phyloP scores from a whole-genome alignment of 2,797 vertebrate genomes.

The Tiaroga cobitis region DNA sequence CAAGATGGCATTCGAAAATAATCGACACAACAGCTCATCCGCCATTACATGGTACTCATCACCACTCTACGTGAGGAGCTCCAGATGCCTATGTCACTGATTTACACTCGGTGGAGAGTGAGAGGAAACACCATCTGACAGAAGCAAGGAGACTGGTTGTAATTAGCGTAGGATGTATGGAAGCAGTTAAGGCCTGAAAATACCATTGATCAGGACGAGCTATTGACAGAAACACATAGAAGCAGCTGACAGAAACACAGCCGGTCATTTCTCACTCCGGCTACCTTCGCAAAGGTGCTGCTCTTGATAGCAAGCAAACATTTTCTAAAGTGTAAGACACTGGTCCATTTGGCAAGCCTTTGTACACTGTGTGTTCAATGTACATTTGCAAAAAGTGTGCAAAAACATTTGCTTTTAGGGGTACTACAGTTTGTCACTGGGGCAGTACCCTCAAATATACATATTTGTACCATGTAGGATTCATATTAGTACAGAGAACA shows the following conservation, averaged over 20 bases:
- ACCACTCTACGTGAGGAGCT: slow-evolving; percentile 31
- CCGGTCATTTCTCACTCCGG: slow-evolving; percentile 52
- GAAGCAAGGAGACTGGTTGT: slow-evolving; percentile 59
- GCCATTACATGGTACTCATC: slow-evolving; percentile 29
- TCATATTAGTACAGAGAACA: not conserved
- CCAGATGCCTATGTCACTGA: slow-evolving; percentile 48
- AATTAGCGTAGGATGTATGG: slow-evolving; percentile 70
- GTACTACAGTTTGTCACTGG: not conserved
- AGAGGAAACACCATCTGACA: slow-evolving; percentile 50
- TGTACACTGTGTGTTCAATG: slow-evolving; percentile 23
- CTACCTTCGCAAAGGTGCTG: slow-evolving; percentile 33
- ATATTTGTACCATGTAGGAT: not conserved
- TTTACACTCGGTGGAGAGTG: slow-evolving; percentile 53
- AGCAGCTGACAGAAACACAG: slow-evolving; percentile 59
- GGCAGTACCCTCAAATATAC: not conserved
- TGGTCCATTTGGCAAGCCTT: slow-evolving; percentile 33
- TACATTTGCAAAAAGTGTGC: not conserved
- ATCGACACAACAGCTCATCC: slow-evolving; percentile 50
- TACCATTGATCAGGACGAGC: slow-evolving; percentile 72
- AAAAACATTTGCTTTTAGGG: not conserved
- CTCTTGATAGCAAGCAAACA: slow-evolving; percentile 51
- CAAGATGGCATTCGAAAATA: slow-evolving; percentile 34
- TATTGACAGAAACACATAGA: slow-evolving; percentile 68
- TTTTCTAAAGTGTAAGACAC: slow-evolving; percentile 53
- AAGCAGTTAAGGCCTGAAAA: slow-evolving; percentile 73